Percentiles rank a stretch among this genome's conserved stretches.
Evolutionary conservation across 1,140 invertebrate species (phyloP).

Genomic region (Aradophagus sp.): DNA sequence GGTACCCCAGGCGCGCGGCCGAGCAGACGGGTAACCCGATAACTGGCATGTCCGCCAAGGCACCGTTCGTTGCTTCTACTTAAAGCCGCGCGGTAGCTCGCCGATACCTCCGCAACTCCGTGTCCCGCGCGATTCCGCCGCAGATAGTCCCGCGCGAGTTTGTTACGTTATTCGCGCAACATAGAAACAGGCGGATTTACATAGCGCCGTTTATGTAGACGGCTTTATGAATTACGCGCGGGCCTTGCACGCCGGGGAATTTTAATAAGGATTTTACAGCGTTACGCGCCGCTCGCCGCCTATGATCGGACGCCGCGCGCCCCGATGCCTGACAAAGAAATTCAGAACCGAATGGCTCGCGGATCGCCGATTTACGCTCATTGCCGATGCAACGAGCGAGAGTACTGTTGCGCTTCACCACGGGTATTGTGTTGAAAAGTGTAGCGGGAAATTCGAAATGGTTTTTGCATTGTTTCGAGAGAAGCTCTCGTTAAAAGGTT

Average conservation of each 20-base stretch:
- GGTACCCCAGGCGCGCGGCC: constrained; percentile 51
- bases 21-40: constrained; percentile 64
- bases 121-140: constrained; percentile 66
- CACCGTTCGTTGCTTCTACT: constrained; percentile 65
- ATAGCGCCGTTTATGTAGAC: constrained; percentile 37
- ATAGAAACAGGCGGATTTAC: constrained; percentile 41
- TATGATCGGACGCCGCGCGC: constrained; percentile 9
- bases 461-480: no score
- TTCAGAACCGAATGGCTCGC: no score
- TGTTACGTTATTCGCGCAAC: constrained; percentile 46
- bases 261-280: constrained; percentile 21
- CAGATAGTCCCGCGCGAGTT: constrained; percentile 44
- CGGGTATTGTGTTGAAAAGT: no score
- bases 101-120: no score
- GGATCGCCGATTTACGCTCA: no score
- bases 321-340: no score
- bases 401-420: no score
- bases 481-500: no score
- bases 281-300: constrained; percentile 8
- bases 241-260: constrained; percentile 6
- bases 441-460: no score
- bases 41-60: constrained; percentile 68
- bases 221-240: constrained; percentile 28
- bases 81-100: constrained; percentile 69
- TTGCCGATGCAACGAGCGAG: no score